Conservation (phyloP, 2,113 vertebrate species). For the Myanophis thanlyinensis region DNA sequence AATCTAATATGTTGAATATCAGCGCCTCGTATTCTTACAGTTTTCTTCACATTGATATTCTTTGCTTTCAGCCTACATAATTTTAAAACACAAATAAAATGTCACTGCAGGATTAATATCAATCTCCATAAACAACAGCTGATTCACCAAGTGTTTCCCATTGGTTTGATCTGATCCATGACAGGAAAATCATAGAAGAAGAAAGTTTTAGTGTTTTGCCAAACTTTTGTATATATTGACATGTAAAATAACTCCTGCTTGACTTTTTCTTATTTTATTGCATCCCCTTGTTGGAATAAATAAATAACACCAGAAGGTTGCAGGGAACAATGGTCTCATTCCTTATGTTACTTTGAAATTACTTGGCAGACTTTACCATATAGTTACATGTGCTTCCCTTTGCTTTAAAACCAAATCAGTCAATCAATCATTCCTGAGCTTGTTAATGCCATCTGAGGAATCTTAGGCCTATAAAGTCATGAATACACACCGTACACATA, state of each 20-base stretch:
- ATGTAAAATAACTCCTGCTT: conserved; percentile 28
- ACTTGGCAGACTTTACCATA: background rate
- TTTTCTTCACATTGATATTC: background rate
- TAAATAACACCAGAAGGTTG: conserved; percentile 29
- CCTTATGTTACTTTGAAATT: background rate
- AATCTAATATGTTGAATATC: conserved; percentile 1
- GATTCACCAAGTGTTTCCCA: conserved; percentile 8
- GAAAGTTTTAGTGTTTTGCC: conserved; percentile 31
- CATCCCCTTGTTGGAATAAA: conserved; percentile 49
- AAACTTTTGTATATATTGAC: conserved; percentile 29
- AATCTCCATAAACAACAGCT: conserved; percentile 23
- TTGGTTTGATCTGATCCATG: background rate
- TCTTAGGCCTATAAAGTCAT: conserved; percentile 46
- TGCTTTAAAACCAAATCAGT: conserved; percentile 44
- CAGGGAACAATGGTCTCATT: conserved; percentile 9
- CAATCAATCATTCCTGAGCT: conserved; percentile 24
- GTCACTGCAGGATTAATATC: background rate
- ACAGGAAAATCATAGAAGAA: background rate
- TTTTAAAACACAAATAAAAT: conserved; percentile 8
- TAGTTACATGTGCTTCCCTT: conserved; percentile 27
- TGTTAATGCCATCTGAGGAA: conserved; percentile 56
- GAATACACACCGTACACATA: conserved; percentile 21
- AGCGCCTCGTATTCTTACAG: conserved; percentile 1
- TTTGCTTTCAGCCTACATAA: background rate
- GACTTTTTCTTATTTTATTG: conserved; percentile 48